Conservation (phyloP, 2,888 invertebrate species). For the Sepioteuthis lessoniana region DNA sequence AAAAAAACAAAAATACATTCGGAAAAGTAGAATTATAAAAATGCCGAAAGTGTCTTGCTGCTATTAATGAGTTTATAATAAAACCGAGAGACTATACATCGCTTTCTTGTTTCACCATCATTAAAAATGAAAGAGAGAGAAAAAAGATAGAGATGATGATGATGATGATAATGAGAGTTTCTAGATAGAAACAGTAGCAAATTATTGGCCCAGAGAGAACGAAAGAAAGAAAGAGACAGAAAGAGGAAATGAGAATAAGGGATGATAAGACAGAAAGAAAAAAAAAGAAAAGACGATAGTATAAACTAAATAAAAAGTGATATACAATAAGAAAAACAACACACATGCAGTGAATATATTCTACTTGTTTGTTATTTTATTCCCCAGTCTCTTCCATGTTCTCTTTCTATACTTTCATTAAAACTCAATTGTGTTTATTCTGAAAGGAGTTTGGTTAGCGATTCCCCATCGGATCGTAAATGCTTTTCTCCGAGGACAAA, state of each 20-base stretch:
- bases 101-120: neutral
- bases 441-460: conserved; percentile 33
- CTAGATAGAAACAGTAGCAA: neutral
- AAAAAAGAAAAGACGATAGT: neutral
- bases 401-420: conserved; percentile 33
- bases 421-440: conserved; percentile 7
- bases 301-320: neutral
- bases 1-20: neutral
- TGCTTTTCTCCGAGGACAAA: neutral
- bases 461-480: neutral
- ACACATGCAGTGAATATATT: neutral
- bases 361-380: neutral
- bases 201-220: neutral
- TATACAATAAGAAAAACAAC: conserved; percentile 10
- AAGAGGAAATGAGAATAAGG: neutral
- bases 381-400: neutral
- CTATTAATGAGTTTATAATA: neutral
- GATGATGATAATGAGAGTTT: neutral
- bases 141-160: neutral
- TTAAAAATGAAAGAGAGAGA: neutral
- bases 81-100: neutral
- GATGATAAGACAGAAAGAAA: neutral
- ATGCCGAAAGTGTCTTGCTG: neutral
- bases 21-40: neutral
- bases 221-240: neutral